phyloP scores from a whole-genome alignment of 2,888 invertebrate species.

The Habrosyne pyritoides region DNA sequence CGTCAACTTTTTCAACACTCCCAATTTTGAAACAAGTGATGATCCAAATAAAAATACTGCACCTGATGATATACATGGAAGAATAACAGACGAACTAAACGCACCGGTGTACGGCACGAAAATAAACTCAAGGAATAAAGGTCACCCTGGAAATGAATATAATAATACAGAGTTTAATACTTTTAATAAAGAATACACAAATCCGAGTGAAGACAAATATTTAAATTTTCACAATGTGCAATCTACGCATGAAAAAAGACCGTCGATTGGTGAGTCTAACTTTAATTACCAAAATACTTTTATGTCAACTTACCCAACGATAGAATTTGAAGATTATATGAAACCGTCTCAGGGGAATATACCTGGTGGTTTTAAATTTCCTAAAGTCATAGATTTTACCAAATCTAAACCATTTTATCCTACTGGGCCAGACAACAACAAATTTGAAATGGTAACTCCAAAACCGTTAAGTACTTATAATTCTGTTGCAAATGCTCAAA shows the following conservation, averaged over 20 bases:
- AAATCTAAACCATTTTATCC: slow-evolving; percentile 61
- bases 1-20: slow-evolving; percentile 52
- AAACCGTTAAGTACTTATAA: slow-evolving; percentile 41
- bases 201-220: slow-evolving; percentile 47
- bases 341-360: slow-evolving; percentile 36
- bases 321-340: slow-evolving; percentile 43
- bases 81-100: slow-evolving; percentile 45
- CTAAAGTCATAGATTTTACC: slow-evolving; percentile 70
- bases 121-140: slow-evolving; percentile 56
- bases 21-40: slow-evolving; percentile 45
- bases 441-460: slow-evolving; percentile 43
- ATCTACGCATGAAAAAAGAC: slow-evolving; percentile 46
- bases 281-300: slow-evolving; percentile 45
- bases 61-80: slow-evolving; percentile 38
- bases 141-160: slow-evolving; percentile 40
- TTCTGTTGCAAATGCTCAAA: slow-evolving; percentile 34
- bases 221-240: slow-evolving; percentile 43
- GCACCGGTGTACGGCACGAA: slow-evolving; percentile 70
- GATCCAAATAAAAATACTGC: slow-evolving; percentile 46
- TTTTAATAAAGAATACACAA: slow-evolving; percentile 42
- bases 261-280: slow-evolving; percentile 42
- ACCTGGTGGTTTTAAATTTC: slow-evolving; percentile 49
- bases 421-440: slow-evolving; percentile 54
- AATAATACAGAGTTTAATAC: slow-evolving; percentile 55
- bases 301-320: slow-evolving; percentile 42